Evolutionary conservation across 1,140 invertebrate genomes (phyloP), one percentile per base, ranked within the genome.

Genomic region (Aphidius ervi): DNA sequence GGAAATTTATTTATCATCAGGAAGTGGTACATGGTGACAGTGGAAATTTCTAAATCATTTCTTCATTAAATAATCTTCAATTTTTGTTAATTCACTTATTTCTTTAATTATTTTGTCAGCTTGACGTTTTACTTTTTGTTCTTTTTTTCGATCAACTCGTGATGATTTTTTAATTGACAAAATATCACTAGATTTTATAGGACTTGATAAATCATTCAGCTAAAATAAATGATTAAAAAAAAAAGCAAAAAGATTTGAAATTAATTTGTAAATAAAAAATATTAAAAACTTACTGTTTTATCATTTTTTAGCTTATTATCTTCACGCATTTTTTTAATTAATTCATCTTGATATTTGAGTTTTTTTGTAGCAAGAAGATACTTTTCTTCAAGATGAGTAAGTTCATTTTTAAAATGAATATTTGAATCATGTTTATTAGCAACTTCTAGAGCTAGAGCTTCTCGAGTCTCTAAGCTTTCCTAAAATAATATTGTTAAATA

Each of bases 251-350:
- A 45, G 23, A 8, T n/a, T n/a, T 53, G 10, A 52, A 41, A 55
- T 42, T 55, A 40, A 62, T 46, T 41, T 52, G 39, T 40, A 10
- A 61, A n/a, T 41, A 40, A 43, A 49, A 16, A 9, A 3, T n/a
- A 41, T 6, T 43, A 2, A 39, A 42, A 42, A 48, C 60, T 50
- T 71, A 75, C 75, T 69, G 73, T 74, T 2, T 9, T 37, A 31
- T 31, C 23, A 62, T 55, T 53, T 1, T 42, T 37, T 40, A 45
- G 63, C 52, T 10, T 61, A 16, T 63, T 71, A 63, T 81, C 63
- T 67, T 82, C 75, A 65, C 81, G 69, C 69, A 85, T 68, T 64
- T 83, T 76, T 64, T 78, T 81, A 56, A 84, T 84, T 52, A 84
- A 76, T 55, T 82, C 78, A 54, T 84, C 81, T 68, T 81, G 83